Conservation (phyloP, 2,888 invertebrate genomes). For the Mesorhabditis belari region DNA sequence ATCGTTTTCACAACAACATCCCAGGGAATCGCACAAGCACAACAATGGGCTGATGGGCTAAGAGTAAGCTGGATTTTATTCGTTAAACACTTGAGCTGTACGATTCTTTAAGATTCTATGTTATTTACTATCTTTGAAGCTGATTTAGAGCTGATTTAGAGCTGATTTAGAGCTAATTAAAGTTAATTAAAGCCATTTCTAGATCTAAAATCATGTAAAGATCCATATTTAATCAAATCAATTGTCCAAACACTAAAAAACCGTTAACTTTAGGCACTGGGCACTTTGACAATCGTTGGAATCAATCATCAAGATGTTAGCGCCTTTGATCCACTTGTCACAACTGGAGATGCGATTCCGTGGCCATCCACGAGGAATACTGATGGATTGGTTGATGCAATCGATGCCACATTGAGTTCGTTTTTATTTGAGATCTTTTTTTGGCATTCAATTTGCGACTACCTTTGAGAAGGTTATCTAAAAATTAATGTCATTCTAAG, state of each 20-base stretch:
- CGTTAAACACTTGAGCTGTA: too few relatives aligned
- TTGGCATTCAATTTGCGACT: too few relatives aligned
- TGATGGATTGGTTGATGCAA: not conserved
- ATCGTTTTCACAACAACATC: not conserved
- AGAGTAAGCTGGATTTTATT: too few relatives aligned
- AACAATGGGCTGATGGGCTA: not conserved
- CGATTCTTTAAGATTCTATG: too few relatives aligned
- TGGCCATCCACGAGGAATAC: not conserved
- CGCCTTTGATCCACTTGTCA: not conserved
- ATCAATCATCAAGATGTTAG: not conserved
- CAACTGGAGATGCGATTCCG: not conserved
- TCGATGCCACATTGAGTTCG: not conserved
- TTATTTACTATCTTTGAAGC: too few relatives aligned
- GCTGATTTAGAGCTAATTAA: too few relatives aligned
- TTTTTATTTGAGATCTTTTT: not conserved
- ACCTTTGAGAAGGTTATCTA: too few relatives aligned
- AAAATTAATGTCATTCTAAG: too few relatives aligned
- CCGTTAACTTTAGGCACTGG: not conserved
- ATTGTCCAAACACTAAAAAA: not conserved
- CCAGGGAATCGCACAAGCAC: not conserved
- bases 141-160: too few relatives aligned
- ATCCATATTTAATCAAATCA: not conserved
- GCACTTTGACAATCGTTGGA: not conserved
- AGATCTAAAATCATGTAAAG: not conserved
- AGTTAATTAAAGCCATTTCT: too few relatives aligned